Percentiles rank a stretch among this genome's conserved stretches.
phyloP scores from a whole-genome alignment of 2,888 invertebrate species.

The Parnassius mnemosyne region DNA sequence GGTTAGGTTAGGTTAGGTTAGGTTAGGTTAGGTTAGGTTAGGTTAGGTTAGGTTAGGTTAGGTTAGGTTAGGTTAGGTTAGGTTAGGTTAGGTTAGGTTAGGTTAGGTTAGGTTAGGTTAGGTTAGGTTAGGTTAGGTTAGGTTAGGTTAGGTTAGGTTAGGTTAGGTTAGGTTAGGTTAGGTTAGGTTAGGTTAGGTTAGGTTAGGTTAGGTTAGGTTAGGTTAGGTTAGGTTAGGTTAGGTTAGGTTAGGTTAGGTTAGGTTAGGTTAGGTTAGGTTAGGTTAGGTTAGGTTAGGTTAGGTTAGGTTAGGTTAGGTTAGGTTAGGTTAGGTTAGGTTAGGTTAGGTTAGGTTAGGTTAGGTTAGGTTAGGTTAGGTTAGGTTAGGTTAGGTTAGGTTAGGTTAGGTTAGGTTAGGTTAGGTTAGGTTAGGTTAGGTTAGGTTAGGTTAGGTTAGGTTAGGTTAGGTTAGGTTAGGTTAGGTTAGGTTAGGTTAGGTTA shows the following conservation, averaged over 20 bases:
- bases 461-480: slow-evolving; percentile 29
- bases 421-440: slow-evolving; percentile 28
- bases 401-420: slow-evolving; percentile 28
- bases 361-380: slow-evolving; percentile 28
- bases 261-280: slow-evolving; percentile 24
- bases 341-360: slow-evolving; percentile 26
- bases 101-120: slow-evolving; percentile 30
- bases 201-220: slow-evolving; percentile 28
- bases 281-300: slow-evolving; percentile 24
- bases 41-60: slow-evolving; percentile 17
- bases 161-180: slow-evolving; percentile 28
- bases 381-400: slow-evolving; percentile 28
- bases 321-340: slow-evolving; percentile 22
- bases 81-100: slow-evolving; percentile 23
- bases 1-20: slow-evolving; percentile 32
- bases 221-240: slow-evolving; percentile 28
- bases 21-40: slow-evolving; percentile 31
- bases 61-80: slow-evolving; percentile 28
- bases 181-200: slow-evolving; percentile 28
- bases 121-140: slow-evolving; percentile 23
- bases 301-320: slow-evolving; percentile 24
- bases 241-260: slow-evolving; percentile 25
- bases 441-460: slow-evolving; percentile 27
- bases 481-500: slow-evolving; percentile 28
- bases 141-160: slow-evolving; percentile 28